A percentile compares a stretch with the other conserved stretches of the same genome.
Conservation (phyloP, 2,113 vertebrate species). For the Amblyornis subalaris region DNA sequence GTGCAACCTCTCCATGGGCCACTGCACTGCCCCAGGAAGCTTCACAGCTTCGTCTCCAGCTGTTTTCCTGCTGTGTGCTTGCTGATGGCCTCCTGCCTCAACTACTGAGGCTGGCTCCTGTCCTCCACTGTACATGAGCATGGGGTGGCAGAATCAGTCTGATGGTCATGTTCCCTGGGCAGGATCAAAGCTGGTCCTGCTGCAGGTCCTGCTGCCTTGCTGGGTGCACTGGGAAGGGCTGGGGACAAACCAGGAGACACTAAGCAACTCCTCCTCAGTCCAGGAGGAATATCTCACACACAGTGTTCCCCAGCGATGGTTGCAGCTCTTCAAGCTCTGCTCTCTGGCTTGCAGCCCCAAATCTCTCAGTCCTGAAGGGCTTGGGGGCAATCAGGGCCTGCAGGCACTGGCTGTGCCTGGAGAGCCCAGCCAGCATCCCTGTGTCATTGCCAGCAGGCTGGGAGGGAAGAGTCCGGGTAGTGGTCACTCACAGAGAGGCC, state of each 20-base stretch:
- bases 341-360: background rate
- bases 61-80: background rate
- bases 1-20: background rate
- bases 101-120: background rate
- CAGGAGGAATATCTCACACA: background rate
- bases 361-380: background rate
- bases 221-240: background rate
- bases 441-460: background rate
- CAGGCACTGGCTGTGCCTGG: background rate
- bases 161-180: background rate
- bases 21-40: background rate
- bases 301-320: fast-evolving
- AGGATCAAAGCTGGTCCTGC: background rate
- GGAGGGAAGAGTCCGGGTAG: background rate
- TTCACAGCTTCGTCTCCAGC: background rate
- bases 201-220: background rate
- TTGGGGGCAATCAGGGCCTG: background rate
- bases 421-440: background rate
- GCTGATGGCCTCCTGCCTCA: background rate
- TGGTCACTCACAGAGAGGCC: background rate
- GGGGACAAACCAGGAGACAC: background rate
- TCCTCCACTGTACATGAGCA: fast-evolving
- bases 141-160: fast-evolving
- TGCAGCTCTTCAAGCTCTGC: background rate
- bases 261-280: background rate